phyloP scores from a whole-genome alignment of 2,888 invertebrate genomes.

The Agrotis ipsilon region DNA sequence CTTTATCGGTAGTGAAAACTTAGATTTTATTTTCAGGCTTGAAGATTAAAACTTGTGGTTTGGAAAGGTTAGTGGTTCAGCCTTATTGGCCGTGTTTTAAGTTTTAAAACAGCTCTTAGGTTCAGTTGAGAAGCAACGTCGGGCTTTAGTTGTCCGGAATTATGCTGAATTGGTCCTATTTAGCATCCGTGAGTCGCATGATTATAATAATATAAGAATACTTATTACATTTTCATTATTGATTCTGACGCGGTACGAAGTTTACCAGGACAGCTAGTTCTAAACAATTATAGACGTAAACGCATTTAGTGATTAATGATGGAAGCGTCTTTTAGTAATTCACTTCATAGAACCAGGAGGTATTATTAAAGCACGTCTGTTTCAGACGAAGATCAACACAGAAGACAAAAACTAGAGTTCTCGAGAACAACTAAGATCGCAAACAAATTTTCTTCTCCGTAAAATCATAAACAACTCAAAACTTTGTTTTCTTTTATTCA shows the following conservation, averaged over 20 bases:
- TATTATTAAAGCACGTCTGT: too few relatives aligned
- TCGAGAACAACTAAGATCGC: not conserved
- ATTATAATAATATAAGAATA: too few relatives aligned
- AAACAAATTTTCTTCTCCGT: slow-evolving; percentile 10
- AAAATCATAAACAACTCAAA: slow-evolving; percentile 20
- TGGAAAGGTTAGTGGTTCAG: not conserved
- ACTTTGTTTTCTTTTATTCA: slow-evolving; percentile 30
- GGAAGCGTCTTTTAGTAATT: not conserved
- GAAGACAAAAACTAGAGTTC: not conserved
- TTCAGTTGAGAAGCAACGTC: not conserved
- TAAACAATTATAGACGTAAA: not conserved
- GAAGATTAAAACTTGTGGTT: slow-evolving; percentile 16
- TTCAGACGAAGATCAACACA: too few relatives aligned
- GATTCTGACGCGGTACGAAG: too few relatives aligned
- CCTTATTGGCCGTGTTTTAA: slow-evolving; percentile 25
- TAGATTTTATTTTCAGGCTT: slow-evolving; percentile 34
- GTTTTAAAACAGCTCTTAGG: not conserved
- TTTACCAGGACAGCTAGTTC: too few relatives aligned
- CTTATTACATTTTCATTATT: too few relatives aligned
- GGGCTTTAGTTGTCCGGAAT: too few relatives aligned
- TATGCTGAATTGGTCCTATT: too few relatives aligned
- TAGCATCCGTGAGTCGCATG: too few relatives aligned
- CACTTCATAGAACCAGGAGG: too few relatives aligned
- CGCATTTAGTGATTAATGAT: not conserved
- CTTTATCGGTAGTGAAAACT: slow-evolving; percentile 24